These are phyloP conservation scores for Acanthurus lineatus DNA, from an alignment of 2,797 vertebrate genomes.

Conservation along the genomic window DNA sequence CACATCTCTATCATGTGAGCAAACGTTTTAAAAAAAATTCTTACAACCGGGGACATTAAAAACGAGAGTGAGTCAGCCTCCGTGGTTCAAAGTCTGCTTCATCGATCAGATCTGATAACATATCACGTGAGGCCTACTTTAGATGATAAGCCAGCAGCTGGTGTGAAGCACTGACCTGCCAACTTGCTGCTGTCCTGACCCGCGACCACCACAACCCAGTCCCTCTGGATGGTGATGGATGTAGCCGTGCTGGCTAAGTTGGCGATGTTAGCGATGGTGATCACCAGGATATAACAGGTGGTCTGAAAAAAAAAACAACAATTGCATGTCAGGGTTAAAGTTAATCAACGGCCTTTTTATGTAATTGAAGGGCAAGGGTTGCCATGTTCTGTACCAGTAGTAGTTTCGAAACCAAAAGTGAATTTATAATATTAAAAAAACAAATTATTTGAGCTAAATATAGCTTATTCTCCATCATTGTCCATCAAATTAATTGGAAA, in stretches of 20 bases:
- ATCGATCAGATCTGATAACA: slow-evolving; percentile 54
- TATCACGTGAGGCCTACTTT: slow-evolving; percentile 42
- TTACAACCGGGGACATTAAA: slow-evolving; percentile 34
- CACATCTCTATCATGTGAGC: slow-evolving; percentile 27
- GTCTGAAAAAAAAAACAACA: slow-evolving; percentile 84
- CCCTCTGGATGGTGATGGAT: slow-evolving; percentile 96
- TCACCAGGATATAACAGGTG: slow-evolving; percentile 95
- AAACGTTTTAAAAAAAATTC: slow-evolving; percentile 43
- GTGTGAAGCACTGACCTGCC: slow-evolving; percentile 88
- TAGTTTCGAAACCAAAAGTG: too few relatives aligned
- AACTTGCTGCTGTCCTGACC: slow-evolving; percentile 94
- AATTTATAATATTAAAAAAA: too few relatives aligned
- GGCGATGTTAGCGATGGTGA: slow-evolving; percentile 96
- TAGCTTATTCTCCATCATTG: too few relatives aligned
- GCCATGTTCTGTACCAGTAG: too few relatives aligned
- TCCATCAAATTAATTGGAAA: too few relatives aligned
- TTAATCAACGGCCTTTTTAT: too few relatives aligned
- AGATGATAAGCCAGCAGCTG: slow-evolving; percentile 1
- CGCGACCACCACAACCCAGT: slow-evolving; percentile 98
- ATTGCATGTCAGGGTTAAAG: background rate
- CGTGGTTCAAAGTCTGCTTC: slow-evolving; percentile 62
- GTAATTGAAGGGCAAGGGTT: too few relatives aligned
- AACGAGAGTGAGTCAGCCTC: slow-evolving; percentile 52
- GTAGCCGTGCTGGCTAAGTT: slow-evolving; percentile 98
- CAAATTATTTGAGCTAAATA: too few relatives aligned